These are phyloP conservation scores for Poecilia velifera DNA, from an alignment of 2,797 vertebrate species.

Conservation along the genomic window DNA sequence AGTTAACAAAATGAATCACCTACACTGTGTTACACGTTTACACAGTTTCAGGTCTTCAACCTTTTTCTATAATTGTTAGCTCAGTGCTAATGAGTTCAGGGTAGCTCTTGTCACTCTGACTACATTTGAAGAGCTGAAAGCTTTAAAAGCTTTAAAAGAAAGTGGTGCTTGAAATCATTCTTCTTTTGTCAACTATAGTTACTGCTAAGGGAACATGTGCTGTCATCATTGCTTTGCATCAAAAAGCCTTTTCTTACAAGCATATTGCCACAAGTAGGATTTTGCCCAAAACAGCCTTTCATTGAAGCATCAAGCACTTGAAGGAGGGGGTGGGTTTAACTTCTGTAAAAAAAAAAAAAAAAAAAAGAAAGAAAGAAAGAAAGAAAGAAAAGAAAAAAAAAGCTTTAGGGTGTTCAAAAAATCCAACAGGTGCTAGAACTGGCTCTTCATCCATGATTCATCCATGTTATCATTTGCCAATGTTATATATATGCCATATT, in stretches of 20 bases:
- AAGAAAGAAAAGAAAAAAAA: not conserved
- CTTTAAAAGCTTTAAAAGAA: not conserved
- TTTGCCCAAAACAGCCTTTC: not conserved
- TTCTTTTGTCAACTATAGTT: not conserved
- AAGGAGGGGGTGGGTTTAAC: not conserved
- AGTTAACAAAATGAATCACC: not conserved
- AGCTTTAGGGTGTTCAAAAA: not conserved
- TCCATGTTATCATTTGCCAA: not conserved
- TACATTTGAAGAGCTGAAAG: not conserved
- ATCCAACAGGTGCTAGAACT: not conserved
- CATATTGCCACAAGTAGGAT: not conserved
- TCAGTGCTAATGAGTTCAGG: not conserved
- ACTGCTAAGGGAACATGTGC: not conserved
- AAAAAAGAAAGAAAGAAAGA: too few species aligned
- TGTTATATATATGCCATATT: too few species aligned
- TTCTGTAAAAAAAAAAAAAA: not conserved
- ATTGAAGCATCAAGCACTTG: not conserved
- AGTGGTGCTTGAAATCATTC: not conserved
- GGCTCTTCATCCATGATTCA: not conserved
- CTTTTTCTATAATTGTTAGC: not conserved
- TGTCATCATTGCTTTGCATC: constrained; percentile 2
- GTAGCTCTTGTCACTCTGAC: not conserved
- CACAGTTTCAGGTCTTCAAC: not conserved
- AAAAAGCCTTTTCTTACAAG: not conserved
- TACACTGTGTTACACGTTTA: not conserved